phyloP scores from a whole-genome alignment of 1,140 invertebrate genomes.

The Dendrolimus kikuchii region DNA sequence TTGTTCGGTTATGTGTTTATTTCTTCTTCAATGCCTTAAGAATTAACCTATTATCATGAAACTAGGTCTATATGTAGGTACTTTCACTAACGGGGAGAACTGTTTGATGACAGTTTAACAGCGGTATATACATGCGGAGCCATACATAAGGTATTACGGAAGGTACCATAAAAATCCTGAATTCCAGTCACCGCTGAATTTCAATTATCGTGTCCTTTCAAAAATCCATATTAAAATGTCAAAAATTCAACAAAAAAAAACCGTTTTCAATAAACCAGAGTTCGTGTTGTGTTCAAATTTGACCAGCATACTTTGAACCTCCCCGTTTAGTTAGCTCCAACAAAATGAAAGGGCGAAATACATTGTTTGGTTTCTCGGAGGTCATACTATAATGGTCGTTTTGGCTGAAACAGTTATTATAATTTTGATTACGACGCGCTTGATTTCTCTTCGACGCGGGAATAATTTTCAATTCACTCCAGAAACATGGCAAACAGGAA shows the following conservation, averaged over 20 bases:
- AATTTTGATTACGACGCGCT: slow-evolving; percentile 41
- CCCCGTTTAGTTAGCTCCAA: background rate
- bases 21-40: too few relatives aligned
- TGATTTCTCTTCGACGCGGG: slow-evolving; percentile 15
- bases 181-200: too few relatives aligned
- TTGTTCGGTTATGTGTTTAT: too few relatives aligned
- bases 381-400: slow-evolving; percentile 11
- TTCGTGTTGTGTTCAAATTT: slow-evolving; percentile 7
- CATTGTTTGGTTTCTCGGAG: background rate
- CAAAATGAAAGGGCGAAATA: background rate
- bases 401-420: slow-evolving; percentile 36
- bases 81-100: too few relatives aligned
- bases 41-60: too few relatives aligned
- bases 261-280: slow-evolving; percentile 10
- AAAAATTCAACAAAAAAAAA: slow-evolving; percentile 5
- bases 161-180: too few relatives aligned
- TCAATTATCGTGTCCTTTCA: too few relatives aligned
- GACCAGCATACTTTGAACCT: slow-evolving; percentile 11
- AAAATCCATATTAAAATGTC: slow-evolving; percentile 5
- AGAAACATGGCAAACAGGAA: slow-evolving; percentile 32
- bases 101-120: too few relatives aligned
- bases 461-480: slow-evolving; percentile 33
- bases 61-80: too few relatives aligned
- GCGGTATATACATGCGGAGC: too few relatives aligned
- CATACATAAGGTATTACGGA: too few relatives aligned